Evolutionary conservation across 2,797 vertebrate genomes (phyloP), one percentile per base, ranked within the genome.

Genomic region (Crossoptilon crossoptilon): DNA sequence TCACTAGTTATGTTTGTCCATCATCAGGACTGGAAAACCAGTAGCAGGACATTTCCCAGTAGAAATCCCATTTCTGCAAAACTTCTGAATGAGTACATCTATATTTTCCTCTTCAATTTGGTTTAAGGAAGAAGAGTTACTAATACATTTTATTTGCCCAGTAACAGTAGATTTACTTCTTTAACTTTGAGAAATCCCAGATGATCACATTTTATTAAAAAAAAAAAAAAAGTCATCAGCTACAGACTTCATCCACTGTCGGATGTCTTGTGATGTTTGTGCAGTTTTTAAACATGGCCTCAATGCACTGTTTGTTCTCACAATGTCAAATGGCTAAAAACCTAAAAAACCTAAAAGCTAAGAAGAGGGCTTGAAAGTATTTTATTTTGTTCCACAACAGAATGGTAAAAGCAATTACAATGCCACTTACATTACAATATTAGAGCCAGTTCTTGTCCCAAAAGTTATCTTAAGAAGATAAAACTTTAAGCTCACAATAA

Each of bases 61-160:
- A 67, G 39, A 70, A 87, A 95, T 19, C 33, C 26, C 71, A 79
- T 11, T 31, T 83, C 49, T 63, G 72, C 18, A 84, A 49, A 84
- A 41, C 56, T 91, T 81, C 51, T 63, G n/a, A 55, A 78, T 60
- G 12, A 43, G 4, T 22, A 12, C 9, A 17, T 63, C n/a, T 91
- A 0, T 48, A 39, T 66, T 64, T 72, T 51, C n/a, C 56, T 48
- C 51, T 89, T 89, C 17, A 41, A 4, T 55, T 68, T 72, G 58
- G 15, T n/a, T 35, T 64, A 77, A 84, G 8, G 39, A 91, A 31
- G 19, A 41, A 37, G 64, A 64, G 10, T 23, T 87, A 64, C 26
- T 68, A 7, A 70, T 73, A 4, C 18, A 2, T 43, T 91, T 71
- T 78, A 73, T 62, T 73, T 67, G 19, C 26, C 14, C 48, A 60